Evolutionary conservation across 1,140 invertebrate species (phyloP).

Genomic region (Neotoxoptera formosana): DNA sequence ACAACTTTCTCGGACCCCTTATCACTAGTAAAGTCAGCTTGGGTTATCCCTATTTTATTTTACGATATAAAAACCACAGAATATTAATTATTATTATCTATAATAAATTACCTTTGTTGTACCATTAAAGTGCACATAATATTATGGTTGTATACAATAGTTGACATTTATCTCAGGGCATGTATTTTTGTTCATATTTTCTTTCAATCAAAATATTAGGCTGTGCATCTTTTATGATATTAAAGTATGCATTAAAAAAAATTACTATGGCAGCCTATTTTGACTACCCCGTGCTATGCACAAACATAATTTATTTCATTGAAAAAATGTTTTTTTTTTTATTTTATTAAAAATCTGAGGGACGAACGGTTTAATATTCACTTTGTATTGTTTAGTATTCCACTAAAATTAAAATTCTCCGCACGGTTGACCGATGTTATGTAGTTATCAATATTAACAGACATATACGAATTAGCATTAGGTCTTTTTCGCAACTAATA

Average conservation of each 20-base stretch:
- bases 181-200: no score
- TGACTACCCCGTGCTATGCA: not conserved
- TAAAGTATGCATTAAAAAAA: not conserved
- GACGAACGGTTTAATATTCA: not conserved
- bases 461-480: not conserved
- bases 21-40: not conserved
- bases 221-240: not conserved
- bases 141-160: no score
- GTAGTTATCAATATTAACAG: not conserved
- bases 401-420: conserved; percentile 34
- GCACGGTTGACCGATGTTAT: not conserved
- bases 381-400: not conserved
- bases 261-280: not conserved
- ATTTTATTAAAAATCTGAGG: not conserved
- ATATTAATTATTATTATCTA: not conserved
- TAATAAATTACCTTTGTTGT: no score
- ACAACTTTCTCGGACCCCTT: not conserved
- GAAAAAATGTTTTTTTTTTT: not conserved
- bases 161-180: no score
- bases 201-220: no score
- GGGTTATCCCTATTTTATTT: not conserved
- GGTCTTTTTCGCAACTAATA: not conserved
- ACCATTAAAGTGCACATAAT: no score
- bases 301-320: not conserved
- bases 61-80: not conserved